phyloP scores from a whole-genome alignment of 2,888 invertebrate species.

The Eupithecia centaureata region DNA sequence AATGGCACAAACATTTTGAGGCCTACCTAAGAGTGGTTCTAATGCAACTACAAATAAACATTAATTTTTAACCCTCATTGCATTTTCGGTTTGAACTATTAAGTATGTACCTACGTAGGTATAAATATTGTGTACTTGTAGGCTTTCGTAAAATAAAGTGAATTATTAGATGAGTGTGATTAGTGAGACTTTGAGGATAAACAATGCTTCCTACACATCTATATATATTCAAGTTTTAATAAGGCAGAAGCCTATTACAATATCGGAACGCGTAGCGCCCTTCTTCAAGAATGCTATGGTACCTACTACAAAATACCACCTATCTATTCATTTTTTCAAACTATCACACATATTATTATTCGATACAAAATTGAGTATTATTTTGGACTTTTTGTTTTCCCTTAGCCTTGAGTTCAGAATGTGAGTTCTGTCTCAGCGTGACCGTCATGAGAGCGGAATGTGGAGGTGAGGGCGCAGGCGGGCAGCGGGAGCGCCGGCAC shows the following conservation, averaged over 20 bases:
- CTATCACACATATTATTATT: conserved; percentile 58
- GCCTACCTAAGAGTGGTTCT: not conserved
- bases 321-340: conserved; percentile 37
- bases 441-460: conserved; percentile 61
- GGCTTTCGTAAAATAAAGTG: too few species aligned
- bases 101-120: too few species aligned
- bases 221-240: too few species aligned
- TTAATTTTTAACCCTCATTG: too few species aligned
- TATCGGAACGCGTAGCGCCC: too few species aligned
- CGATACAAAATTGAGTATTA: conserved; percentile 41
- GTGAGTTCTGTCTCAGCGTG: conserved; percentile 52
- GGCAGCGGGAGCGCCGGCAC: conserved; percentile 63
- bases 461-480: conserved; percentile 52
- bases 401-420: conserved; percentile 48
- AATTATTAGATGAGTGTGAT: not conserved
- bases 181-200: too few species aligned
- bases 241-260: too few species aligned
- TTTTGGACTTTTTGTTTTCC: conserved; percentile 16
- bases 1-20: not conserved
- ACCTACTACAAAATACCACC: not conserved
- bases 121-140: too few species aligned
- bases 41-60: not conserved
- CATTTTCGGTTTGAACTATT: not conserved
- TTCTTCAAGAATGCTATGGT: too few species aligned
- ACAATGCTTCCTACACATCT: too few species aligned